Conservation (phyloP, 2,113 vertebrate genomes). For the Sprattus sprattus region DNA sequence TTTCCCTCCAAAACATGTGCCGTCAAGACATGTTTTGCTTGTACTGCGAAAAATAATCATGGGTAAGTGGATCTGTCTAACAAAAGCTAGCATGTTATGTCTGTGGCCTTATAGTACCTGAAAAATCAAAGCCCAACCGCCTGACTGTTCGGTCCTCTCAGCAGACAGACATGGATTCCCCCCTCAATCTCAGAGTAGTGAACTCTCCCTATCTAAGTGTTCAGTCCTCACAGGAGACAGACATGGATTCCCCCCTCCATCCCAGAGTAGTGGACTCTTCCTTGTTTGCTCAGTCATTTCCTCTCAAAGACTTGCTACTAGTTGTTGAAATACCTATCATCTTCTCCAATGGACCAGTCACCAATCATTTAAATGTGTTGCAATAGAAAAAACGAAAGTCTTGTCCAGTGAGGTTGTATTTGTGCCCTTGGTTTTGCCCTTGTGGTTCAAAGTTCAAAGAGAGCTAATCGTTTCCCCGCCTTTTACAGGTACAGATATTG, state of each 20-base stretch:
- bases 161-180: not conserved
- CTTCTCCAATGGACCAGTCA: not conserved
- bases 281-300: not conserved
- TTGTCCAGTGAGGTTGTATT: not conserved
- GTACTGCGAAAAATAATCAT: not conserved
- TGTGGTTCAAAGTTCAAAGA: not conserved
- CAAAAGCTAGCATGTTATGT: not conserved
- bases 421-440: not conserved
- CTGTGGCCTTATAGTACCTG: not conserved
- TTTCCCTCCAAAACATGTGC: not conserved
- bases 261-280: not conserved
- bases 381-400: not conserved
- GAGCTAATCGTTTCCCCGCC: conserved; percentile 1
- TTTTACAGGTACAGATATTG: conserved; percentile 81
- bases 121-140: not conserved
- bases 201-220: not conserved
- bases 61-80: not conserved
- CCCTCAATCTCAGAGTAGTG: not conserved
- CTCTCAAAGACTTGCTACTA: not conserved
- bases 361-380: not conserved
- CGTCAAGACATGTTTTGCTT: not conserved
- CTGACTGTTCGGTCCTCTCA: not conserved
- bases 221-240: not conserved
- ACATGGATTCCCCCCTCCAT: not conserved
- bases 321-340: not conserved